phyloP scores from a whole-genome alignment of 1,140 invertebrate species.

The Laodelphax striatellus region DNA sequence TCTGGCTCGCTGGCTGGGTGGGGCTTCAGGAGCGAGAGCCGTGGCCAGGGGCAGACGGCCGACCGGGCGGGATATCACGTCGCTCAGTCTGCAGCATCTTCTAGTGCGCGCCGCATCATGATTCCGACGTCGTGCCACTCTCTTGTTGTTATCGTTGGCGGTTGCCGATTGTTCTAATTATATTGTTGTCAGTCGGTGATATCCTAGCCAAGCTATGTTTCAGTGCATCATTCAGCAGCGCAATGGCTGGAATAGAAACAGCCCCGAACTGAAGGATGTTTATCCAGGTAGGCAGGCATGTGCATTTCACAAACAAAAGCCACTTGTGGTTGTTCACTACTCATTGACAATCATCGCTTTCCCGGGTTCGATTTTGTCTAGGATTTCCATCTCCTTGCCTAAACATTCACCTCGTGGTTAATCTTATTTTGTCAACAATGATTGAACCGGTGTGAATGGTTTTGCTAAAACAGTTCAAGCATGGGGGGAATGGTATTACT shows the following conservation, averaged over 20 bases:
- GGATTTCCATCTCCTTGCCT: too few species aligned
- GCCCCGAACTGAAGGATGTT: slow-evolving; percentile 59
- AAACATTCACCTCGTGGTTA: too few species aligned
- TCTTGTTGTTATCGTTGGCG: too few species aligned
- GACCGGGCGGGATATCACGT: background rate
- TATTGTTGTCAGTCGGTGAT: background rate
- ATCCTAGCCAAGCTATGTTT: slow-evolving; percentile 42
- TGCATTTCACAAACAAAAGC: too few species aligned
- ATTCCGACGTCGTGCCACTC: too few species aligned
- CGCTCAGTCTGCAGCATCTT: slow-evolving; percentile 12
- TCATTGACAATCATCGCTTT: too few species aligned
- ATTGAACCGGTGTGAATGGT: too few species aligned
- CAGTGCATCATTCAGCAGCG: slow-evolving; percentile 71
- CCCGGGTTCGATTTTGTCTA: too few species aligned
- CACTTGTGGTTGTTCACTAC: too few species aligned
- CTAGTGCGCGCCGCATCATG: background rate
- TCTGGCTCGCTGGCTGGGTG: background rate
- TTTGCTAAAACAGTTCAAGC: too few species aligned
- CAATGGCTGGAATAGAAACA: slow-evolving; percentile 61
- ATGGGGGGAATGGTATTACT: too few species aligned
- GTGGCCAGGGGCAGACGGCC: background rate
- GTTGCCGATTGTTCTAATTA: background rate
- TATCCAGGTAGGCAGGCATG: slow-evolving; percentile 50
- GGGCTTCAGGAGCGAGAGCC: background rate
- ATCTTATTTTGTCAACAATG: too few species aligned